phyloP scores from a whole-genome alignment of 1,140 invertebrate species.

The Drosophila ananassae region DNA sequence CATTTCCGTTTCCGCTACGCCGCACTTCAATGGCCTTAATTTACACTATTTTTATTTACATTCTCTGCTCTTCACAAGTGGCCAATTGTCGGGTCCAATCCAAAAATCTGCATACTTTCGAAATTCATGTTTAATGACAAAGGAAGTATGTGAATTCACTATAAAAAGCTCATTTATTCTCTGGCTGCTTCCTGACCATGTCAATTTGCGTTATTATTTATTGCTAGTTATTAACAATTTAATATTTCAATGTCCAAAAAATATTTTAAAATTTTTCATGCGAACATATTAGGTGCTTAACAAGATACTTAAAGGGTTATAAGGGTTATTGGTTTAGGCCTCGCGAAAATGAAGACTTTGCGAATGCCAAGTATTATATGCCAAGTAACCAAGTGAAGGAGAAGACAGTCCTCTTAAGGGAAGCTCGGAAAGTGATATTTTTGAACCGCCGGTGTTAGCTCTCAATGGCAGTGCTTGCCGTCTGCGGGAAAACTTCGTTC shows the following conservation, averaged over 20 bases:
- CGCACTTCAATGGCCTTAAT: constrained; percentile 77
- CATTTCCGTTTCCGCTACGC: constrained; percentile 76
- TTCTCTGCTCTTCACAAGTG: constrained; percentile 57
- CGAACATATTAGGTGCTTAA: no score
- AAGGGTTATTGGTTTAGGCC: no score
- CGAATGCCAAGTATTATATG: neutral
- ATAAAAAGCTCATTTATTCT: neutral
- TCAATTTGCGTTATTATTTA: neutral
- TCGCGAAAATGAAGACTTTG: neutral
- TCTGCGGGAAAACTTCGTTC: constrained; percentile 26
- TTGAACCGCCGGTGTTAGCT: neutral
- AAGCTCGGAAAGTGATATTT: neutral
- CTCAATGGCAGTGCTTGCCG: constrained; percentile 8
- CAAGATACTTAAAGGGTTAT: no score
- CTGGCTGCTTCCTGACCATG: neutral
- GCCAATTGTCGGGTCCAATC: constrained; percentile 47
- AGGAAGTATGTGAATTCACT: neutral
- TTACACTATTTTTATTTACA: constrained; percentile 72
- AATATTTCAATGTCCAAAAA: neutral
- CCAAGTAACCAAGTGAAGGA: neutral
- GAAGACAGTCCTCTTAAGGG: neutral
- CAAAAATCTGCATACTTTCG: constrained; percentile 24
- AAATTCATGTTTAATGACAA: constrained; percentile 7
- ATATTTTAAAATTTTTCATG: no score
- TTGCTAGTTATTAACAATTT: neutral